Evolutionary conservation across 2,888 invertebrate species (phyloP).

Genomic region (Syritta pipiens): DNA sequence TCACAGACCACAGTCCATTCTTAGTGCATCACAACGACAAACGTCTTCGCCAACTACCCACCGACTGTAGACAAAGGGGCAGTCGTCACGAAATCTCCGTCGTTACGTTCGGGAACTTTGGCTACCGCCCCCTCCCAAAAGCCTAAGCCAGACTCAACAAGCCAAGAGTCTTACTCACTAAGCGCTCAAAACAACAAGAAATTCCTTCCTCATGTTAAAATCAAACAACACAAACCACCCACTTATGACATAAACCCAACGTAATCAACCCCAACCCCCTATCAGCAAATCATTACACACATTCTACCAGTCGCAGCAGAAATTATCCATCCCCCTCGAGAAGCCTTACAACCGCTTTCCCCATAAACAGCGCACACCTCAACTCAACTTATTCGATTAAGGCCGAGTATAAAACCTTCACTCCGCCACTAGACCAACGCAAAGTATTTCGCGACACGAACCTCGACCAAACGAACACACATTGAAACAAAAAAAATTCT

Average conservation of each 20-base stretch:
- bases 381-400: conserved; percentile 60
- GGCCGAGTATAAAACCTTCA: conserved; percentile 58
- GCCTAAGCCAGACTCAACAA: too few species aligned
- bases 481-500: conserved; percentile 5
- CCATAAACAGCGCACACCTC: conserved; percentile 32
- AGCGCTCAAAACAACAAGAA: neutral
- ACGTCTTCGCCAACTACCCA: too few species aligned
- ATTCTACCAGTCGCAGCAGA: conserved; percentile 26
- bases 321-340: conserved; percentile 24
- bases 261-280: neutral
- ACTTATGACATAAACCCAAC: conserved; percentile 33
- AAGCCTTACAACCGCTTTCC: conserved; percentile 65
- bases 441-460: conserved; percentile 68
- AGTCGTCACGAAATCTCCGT: too few species aligned
- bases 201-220: neutral
- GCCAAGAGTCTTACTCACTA: too few species aligned
- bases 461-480: conserved; percentile 56
- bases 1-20: too few species aligned
- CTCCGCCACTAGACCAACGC: conserved; percentile 12
- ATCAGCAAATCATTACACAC: conserved; percentile 35
- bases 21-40: too few species aligned
- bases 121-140: too few species aligned
- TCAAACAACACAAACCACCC: neutral
- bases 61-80: too few species aligned
- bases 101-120: too few species aligned